Evolutionary conservation across 2,888 invertebrate species (phyloP).

Genomic region (Tuta absoluta): DNA sequence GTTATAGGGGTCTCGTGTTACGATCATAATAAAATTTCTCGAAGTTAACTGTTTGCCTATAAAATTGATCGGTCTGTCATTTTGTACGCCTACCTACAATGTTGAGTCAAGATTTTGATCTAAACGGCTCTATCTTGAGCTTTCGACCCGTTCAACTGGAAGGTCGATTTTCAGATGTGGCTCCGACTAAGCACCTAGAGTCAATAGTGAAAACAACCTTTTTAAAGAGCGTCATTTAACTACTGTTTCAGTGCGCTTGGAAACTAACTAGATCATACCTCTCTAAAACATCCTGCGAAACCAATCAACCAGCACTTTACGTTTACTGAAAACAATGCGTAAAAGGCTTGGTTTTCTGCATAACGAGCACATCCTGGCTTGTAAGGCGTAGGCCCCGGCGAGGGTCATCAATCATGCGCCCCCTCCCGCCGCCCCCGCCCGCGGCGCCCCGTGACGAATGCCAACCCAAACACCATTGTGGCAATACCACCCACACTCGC

Average conservation of each 20-base stretch:
- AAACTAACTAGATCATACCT: not conserved
- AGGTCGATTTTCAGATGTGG: too few species aligned
- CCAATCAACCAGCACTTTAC: not conserved
- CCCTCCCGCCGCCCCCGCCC: conserved; percentile 41
- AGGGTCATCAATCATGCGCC: conserved; percentile 69
- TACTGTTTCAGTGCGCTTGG: not conserved
- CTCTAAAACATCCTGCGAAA: not conserved
- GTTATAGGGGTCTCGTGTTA: conserved; percentile 42
- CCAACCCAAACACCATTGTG: conserved; percentile 78
- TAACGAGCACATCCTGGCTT: conserved; percentile 29
- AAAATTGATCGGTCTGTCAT: conserved; percentile 28
- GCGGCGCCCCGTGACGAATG: conserved; percentile 77
- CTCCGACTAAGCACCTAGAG: too few species aligned
- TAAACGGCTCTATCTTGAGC: not conserved
- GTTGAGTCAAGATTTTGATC: conserved; percentile 8
- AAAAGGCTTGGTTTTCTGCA: conserved; percentile 26
- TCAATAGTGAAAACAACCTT: not conserved
- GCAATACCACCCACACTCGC: conserved; percentile 67
- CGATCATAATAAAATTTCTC: conserved; percentile 30
- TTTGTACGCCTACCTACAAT: conserved; percentile 12
- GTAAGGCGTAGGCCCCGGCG: conserved; percentile 30
- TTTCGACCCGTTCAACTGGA: not conserved
- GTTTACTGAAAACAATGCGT: conserved; percentile 13
- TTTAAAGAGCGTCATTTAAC: not conserved
- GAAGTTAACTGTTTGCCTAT: conserved; percentile 28